Evolutionary conservation across 2,888 invertebrate genomes (phyloP).

Genomic region (Podotricha telesiphe): DNA sequence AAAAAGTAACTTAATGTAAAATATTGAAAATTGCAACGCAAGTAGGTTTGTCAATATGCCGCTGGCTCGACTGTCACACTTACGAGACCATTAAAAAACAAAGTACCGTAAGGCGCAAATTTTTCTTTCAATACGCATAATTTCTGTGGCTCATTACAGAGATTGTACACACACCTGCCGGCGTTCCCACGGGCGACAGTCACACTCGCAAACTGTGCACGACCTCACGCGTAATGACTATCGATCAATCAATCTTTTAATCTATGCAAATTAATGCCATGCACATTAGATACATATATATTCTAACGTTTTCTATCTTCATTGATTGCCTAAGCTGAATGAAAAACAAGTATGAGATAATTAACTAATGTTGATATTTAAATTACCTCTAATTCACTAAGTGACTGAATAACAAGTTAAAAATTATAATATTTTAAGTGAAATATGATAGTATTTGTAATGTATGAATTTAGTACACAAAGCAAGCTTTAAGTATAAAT

Average conservation of each 20-base stretch:
- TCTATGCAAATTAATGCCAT: conserved; percentile 41
- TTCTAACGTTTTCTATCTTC: conserved; percentile 40
- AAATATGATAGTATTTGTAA: no score
- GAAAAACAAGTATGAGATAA: conserved; percentile 20
- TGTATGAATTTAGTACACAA: no score
- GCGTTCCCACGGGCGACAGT: conserved; percentile 62
- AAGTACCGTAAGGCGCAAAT: conserved; percentile 24
- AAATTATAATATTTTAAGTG: neutral
- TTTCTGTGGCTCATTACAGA: conserved; percentile 23
- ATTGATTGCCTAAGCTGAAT: conserved; percentile 39
- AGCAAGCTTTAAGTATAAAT: no score
- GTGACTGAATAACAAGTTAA: neutral
- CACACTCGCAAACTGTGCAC: conserved; percentile 27
- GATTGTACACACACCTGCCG: conserved; percentile 60
- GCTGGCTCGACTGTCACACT: neutral
- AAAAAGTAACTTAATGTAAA: neutral
- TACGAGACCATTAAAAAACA: conserved; percentile 19
- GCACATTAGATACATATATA: conserved; percentile 29
- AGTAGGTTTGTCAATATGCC: neutral
- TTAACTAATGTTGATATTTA: neutral
- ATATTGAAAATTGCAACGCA: neutral
- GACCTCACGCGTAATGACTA: conserved; percentile 42
- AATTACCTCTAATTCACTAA: conserved; percentile 3
- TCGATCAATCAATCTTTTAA: conserved; percentile 42
- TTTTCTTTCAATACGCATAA: conserved; percentile 25